These are phyloP conservation scores for Oscheius sp. DNA, from an alignment of 2,888 invertebrate genomes.

Conservation along the genomic window DNA sequence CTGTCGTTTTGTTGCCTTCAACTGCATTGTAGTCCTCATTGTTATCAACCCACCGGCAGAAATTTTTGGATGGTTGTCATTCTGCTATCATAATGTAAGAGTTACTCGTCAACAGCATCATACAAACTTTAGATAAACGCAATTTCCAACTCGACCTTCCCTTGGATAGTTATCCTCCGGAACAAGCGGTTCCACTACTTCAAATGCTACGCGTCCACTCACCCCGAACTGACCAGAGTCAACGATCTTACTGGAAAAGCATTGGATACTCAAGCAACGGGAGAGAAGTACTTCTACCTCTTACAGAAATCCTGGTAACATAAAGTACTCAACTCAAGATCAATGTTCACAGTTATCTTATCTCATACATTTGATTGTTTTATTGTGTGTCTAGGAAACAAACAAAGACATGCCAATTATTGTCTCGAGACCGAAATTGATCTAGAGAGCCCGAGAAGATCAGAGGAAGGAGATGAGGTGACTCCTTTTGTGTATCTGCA, in stretches of 20 bases:
- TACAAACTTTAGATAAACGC: constrained; percentile 11
- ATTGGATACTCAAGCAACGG: constrained; percentile 7
- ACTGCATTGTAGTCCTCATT: background rate
- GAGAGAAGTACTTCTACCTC: constrained; percentile 11
- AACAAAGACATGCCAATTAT: too few relatives aligned
- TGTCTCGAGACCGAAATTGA: too few relatives aligned
- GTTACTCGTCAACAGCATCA: too few relatives aligned
- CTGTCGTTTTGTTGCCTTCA: constrained; percentile 22
- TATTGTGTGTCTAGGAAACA: too few relatives aligned
- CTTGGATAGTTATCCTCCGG: constrained; percentile 21
- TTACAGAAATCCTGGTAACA: constrained; percentile 3
- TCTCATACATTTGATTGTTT: background rate
- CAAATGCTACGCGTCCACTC: background rate
- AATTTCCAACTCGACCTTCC: constrained; percentile 17
- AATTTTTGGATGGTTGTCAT: constrained; percentile 20
- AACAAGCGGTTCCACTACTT: background rate
- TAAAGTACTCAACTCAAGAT: background rate
- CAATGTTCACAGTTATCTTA: background rate
- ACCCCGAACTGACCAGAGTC: background rate
- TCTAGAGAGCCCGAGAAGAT: too few relatives aligned
- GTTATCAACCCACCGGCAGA: background rate
- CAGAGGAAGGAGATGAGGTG: too few relatives aligned
- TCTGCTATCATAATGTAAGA: constrained; percentile 19
- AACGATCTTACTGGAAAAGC: constrained; percentile 20
- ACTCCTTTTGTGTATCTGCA: too few relatives aligned